Base-by-base conservation (phyloP, 30 jellyfish, hydroid and myxozoan species). In the Phacellophora camtschatica region DNA sequence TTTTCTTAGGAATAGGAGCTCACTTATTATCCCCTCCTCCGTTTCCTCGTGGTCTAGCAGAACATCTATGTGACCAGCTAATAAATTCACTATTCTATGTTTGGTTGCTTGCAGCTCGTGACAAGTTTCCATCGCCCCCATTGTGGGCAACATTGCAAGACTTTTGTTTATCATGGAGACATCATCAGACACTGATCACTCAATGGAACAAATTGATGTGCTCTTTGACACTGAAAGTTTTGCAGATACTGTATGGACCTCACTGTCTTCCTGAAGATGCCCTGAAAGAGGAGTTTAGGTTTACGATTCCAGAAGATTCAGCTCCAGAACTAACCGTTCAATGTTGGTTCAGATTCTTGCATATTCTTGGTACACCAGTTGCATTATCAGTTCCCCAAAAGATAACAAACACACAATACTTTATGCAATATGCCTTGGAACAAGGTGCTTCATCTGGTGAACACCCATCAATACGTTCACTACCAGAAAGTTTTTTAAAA, bases 1-100 rank as follows among this genome's bases (percentile, higher is more conserved):
- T 93, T 59, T 93, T 86, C 77, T 54, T 93, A 37, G 96, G 96
- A 6, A 62, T 87, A 20, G 59, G 97, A n/a, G 97, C 96, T 1
- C 99, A 86, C 64, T 64, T 93, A 42, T 71, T 93, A 46, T 93
- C 99, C 2, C 96, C 92, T 12, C 99, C 99, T 25, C 96, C 99
- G 5, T 65, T 61, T 9, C 88, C 86, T 18, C 75, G 95, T 29
- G 97, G 99, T 13, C 79, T 93, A 0, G 99, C 99, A 0, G 99
- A 85, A 53, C 94, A 72, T n/a, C 85, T 93, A 15, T 93, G 99
- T 67, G 99, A 87, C 24, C 94, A 87, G 79, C 79, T 93, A 57
- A 82, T 93, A 39, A 81, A 85, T 35, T 66, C 95, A 3, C 36
- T 93, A 18, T 68, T 93, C 20, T 74, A 16, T 49, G 97, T 86